These are phyloP conservation scores for Orthosia gracilis DNA, from an alignment of 2,888 invertebrate species.

Conservation along the genomic window DNA sequence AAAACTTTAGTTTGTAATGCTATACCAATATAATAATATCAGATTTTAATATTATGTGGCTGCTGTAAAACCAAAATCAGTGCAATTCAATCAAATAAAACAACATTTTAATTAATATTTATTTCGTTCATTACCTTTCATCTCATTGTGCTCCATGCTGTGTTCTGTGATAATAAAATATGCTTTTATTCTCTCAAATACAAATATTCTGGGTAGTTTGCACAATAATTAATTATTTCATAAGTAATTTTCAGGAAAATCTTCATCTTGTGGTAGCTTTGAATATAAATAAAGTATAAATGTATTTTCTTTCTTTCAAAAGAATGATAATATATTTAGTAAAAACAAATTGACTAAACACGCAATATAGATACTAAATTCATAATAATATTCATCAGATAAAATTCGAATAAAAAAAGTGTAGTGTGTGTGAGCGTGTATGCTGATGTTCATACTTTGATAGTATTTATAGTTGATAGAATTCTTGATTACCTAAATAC, in stretches of 20 bases:
- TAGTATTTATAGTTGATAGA: too few relatives aligned
- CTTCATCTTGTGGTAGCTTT: neutral
- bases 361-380: too few relatives aligned
- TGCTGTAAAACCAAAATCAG: slow-evolving; percentile 13
- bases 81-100: slow-evolving; percentile 17
- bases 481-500: neutral
- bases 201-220: neutral
- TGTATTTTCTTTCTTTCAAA: too few relatives aligned
- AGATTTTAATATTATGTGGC: neutral
- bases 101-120: slow-evolving; percentile 5
- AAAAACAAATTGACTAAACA: too few relatives aligned
- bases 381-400: too few relatives aligned
- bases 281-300: too few relatives aligned
- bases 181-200: slow-evolving; percentile 10
- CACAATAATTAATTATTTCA: slow-evolving; percentile 10
- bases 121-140: neutral
- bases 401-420: too few relatives aligned
- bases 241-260: neutral
- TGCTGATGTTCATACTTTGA: too few relatives aligned
- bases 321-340: too few relatives aligned
- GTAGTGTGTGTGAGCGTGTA: too few relatives aligned
- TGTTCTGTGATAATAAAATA: slow-evolving; percentile 14
- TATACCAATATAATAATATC: neutral
- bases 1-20: too few relatives aligned
- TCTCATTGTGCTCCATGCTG: slow-evolving; percentile 1